Conservation (phyloP, 2,888 invertebrate genomes). For the Lasioglossum leucozonium region DNA sequence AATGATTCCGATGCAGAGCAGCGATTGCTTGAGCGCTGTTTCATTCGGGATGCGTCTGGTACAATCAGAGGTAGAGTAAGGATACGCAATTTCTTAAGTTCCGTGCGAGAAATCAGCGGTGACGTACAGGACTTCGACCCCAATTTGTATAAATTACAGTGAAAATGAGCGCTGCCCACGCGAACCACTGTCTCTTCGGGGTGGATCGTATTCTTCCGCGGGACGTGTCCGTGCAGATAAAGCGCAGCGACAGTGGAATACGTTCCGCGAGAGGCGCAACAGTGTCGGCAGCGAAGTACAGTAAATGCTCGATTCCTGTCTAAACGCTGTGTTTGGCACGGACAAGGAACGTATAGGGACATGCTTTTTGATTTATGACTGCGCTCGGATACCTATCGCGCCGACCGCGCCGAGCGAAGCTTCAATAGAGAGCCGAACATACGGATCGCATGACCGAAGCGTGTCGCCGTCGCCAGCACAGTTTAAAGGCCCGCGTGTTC, state of each 20-base stretch:
- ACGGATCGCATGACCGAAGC: no score
- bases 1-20: constrained; percentile 41
- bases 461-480: no score
- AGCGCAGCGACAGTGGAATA: constrained; percentile 5
- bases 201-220: background rate
- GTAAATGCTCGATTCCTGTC: no score
- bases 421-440: no score
- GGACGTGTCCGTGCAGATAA: constrained; percentile 1
- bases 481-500: no score
- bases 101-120: constrained; percentile 9
- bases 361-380: no score
- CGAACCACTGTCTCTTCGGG: background rate
- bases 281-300: background rate
- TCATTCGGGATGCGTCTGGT: constrained; percentile 17
- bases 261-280: constrained; percentile 13
- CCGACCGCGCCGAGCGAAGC: no score
- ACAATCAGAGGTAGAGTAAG: background rate
- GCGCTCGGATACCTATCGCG: no score
- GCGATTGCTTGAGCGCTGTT: constrained; percentile 11
- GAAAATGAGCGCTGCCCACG: constrained; percentile 32
- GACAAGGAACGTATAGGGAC: no score
- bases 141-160: constrained; percentile 42
- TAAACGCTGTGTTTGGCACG: no score
- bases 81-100: constrained; percentile 20
- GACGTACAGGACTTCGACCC: constrained; percentile 26